Conservation (phyloP, 2,797 vertebrate species). For the Masticophis lateralis region DNA sequence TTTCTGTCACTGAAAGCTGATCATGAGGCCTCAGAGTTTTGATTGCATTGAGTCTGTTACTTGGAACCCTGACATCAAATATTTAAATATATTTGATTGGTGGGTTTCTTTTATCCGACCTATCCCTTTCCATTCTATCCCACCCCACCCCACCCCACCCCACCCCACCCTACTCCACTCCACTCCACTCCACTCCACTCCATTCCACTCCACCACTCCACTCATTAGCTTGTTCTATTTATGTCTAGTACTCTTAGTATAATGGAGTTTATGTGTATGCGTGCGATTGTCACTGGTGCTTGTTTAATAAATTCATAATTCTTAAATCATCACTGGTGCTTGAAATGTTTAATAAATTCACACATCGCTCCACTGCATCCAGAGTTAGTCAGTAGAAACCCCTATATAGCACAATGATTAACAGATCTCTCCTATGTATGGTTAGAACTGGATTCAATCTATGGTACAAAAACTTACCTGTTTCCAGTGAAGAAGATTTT, state of each 20-base stretch:
- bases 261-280: not conserved
- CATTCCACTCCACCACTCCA: too few species aligned
- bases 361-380: not conserved
- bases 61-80: too few species aligned
- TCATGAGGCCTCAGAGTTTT: too few species aligned
- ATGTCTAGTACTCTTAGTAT: not conserved
- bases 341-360: not conserved
- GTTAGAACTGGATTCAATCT: not conserved
- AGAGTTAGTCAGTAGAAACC: not conserved
- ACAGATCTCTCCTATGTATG: not conserved
- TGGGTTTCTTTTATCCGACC: not conserved
- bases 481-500: slow-evolving; percentile 62
- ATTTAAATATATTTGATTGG: not conserved
- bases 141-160: too few species aligned
- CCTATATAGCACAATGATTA: not conserved
- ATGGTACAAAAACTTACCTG: slow-evolving; percentile 56
- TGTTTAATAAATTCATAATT: not conserved
- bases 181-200: too few species aligned
- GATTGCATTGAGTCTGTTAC: too few species aligned
- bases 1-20: too few species aligned
- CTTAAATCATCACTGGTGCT: too few species aligned
- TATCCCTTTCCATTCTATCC: too few species aligned
- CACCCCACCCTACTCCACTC: too few species aligned
- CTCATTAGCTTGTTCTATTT: not conserved
- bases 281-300: not conserved